Conservation (phyloP, 2,797 vertebrate species). For the Cottoperca gobio region DNA sequence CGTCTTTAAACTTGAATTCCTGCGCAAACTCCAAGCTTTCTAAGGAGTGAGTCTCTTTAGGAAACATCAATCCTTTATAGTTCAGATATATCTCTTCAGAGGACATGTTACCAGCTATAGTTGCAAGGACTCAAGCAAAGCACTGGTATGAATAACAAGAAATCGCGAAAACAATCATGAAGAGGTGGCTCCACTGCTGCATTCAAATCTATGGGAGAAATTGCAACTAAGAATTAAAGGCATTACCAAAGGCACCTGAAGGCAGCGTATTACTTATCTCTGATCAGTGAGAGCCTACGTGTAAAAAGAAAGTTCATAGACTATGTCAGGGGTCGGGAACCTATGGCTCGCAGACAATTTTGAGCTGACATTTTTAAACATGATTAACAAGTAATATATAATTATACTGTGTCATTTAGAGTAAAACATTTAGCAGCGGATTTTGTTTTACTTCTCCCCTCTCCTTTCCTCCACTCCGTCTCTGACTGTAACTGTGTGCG, state of each 20-base stretch:
- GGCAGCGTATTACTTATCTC: not conserved
- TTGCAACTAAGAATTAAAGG: fast-evolving
- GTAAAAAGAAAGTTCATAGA: too few relatives aligned
- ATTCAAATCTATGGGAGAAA: fast-evolving
- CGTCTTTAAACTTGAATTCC: conserved; percentile 64
- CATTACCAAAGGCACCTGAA: not conserved
- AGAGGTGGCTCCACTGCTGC: not conserved
- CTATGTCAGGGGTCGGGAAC: too few relatives aligned
- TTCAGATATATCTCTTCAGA: not conserved
- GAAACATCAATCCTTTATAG: conserved; percentile 20
- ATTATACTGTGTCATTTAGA: too few relatives aligned
- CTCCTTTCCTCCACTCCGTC: too few relatives aligned
- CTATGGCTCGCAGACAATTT: too few relatives aligned
- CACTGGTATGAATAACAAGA: too few relatives aligned
- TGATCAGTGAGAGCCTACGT: too few relatives aligned
- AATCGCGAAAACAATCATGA: not conserved
- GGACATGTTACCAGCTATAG: not conserved
- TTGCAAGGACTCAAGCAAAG: fast-evolving
- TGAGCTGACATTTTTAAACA: too few relatives aligned
- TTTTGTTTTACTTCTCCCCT: too few relatives aligned
- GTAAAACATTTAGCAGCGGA: too few relatives aligned
- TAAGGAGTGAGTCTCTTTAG: conserved; percentile 54
- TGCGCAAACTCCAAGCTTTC: conserved; percentile 67
- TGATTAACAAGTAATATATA: too few relatives aligned
- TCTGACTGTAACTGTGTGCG: too few relatives aligned